Percentiles rank a stretch among this genome's conserved stretches.
phyloP scores from a whole-genome alignment of 64 coral and sea anemone species.

The Stichodactyla mertensii region DNA sequence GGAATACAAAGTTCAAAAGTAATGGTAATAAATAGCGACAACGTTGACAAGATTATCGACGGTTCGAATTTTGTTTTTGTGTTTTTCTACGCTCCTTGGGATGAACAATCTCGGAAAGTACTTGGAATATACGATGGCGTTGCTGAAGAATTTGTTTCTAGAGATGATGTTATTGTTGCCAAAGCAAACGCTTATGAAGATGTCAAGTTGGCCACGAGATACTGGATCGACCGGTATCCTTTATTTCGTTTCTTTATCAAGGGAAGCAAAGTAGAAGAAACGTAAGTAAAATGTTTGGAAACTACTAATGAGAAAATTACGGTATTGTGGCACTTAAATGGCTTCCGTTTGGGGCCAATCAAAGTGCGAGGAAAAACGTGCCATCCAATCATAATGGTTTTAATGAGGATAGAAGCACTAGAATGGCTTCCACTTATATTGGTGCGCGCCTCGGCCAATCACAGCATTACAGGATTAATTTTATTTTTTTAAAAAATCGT shows the following conservation, averaged over 20 bases:
- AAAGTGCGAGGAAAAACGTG: neutral
- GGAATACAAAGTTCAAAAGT: constrained; percentile 25
- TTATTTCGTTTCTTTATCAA: constrained; percentile 86
- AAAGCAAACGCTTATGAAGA: constrained; percentile 96
- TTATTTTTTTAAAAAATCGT: no score
- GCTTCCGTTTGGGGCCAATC: neutral
- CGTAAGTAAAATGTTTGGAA: constrained; percentile 56
- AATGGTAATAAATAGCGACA: constrained; percentile 39
- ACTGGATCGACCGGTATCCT: constrained; percentile 85
- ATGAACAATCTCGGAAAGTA: constrained; percentile 52
- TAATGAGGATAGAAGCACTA: neutral
- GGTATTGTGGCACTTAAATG: neutral
- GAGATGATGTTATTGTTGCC: constrained; percentile 64
- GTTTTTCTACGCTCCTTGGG: constrained; percentile 94
- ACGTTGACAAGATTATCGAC: constrained; percentile 60
- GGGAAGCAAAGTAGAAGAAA: constrained; percentile 88
- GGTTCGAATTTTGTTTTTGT: constrained; percentile 84
- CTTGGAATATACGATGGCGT: constrained; percentile 53
- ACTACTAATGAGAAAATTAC: neutral
- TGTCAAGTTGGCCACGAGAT: constrained; percentile 72
- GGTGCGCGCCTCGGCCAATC: neutral
- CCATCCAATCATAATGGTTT: neutral
- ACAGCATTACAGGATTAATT: no score
- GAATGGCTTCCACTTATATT: neutral
- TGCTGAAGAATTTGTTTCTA: constrained; percentile 38